phyloP scores from a whole-genome alignment of 2,113 vertebrate species.

The Cyprinus carpio region DNA sequence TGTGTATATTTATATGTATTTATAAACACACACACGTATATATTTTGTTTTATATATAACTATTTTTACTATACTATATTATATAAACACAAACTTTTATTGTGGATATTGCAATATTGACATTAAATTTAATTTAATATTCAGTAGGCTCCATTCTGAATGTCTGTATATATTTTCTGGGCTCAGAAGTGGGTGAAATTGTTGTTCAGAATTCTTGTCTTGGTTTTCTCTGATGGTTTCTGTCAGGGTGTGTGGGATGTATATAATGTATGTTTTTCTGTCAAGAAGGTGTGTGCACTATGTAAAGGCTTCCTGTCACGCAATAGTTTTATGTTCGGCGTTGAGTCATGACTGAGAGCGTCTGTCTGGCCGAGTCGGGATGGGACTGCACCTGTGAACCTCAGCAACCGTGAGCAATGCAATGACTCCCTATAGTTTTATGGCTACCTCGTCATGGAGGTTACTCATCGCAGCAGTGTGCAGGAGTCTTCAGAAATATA shows the following conservation, averaged over 20 bases:
- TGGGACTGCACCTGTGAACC: slow-evolving; percentile 47
- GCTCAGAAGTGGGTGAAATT: not conserved
- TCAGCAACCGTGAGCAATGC: slow-evolving; percentile 28
- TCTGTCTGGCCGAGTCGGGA: slow-evolving; percentile 44
- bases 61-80: too few species aligned
- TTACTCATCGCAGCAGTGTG: slow-evolving; percentile 13
- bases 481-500: slow-evolving; percentile 7
- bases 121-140: too few species aligned
- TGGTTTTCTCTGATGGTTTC: not conserved
- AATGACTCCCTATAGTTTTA: slow-evolving; percentile 30
- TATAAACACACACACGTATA: too few species aligned
- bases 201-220: not conserved
- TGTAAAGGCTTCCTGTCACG: slow-evolving; percentile 52
- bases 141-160: not conserved
- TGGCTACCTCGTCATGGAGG: not conserved
- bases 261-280: slow-evolving; percentile 37
- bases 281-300: slow-evolving; percentile 42
- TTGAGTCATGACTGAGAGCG: slow-evolving; percentile 48
- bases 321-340: slow-evolving; percentile 42
- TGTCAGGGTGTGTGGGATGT: not conserved
- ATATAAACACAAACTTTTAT: not conserved
- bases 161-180: not conserved
- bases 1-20: not conserved
- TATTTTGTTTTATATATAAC: not conserved
- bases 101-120: too few species aligned